Percentiles rank a stretch among this genome's conserved stretches.
phyloP scores from a whole-genome alignment of 2,113 vertebrate species.

The Anguilla rostrata region DNA sequence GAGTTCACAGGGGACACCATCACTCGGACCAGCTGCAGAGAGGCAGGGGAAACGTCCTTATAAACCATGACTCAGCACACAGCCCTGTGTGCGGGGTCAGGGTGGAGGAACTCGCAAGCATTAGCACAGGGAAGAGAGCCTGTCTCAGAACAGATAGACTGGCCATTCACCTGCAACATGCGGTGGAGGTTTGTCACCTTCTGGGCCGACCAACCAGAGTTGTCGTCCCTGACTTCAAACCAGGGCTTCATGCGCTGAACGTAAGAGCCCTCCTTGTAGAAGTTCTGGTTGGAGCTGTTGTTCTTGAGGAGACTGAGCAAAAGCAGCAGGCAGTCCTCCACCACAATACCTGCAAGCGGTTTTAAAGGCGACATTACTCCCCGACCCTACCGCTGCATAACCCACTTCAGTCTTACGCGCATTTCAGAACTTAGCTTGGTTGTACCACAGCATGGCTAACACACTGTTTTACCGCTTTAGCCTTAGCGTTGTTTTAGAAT shows the following conservation, averaged over 20 bases:
- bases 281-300: slow-evolving; percentile 99
- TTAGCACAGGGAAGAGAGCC: too few relatives aligned
- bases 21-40: slow-evolving; percentile 84
- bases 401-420: not conserved
- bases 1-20: slow-evolving; percentile 94
- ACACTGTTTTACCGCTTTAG: not conserved
- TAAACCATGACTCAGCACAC: not conserved
- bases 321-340: slow-evolving; percentile 94
- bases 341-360: slow-evolving; percentile 83
- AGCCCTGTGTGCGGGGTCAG: not conserved
- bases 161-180: slow-evolving; percentile 88
- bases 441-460: not conserved
- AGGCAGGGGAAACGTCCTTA: not conserved
- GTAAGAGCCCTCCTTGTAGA: slow-evolving; percentile 98
- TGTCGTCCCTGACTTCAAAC: slow-evolving; percentile 97
- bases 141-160: not conserved
- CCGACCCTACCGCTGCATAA: not conserved
- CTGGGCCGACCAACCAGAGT: slow-evolving; percentile 95
- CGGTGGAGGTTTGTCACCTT: slow-evolving; percentile 97
- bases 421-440: not conserved
- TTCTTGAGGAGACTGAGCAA: slow-evolving; percentile 92
- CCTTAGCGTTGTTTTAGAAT: not conserved
- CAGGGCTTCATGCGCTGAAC: slow-evolving; percentile 98
- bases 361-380: not conserved
- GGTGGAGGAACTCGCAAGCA: not conserved